These are phyloP conservation scores for Vimba vimba DNA, from an alignment of 2,113 vertebrate species.

Conservation along the genomic window DNA sequence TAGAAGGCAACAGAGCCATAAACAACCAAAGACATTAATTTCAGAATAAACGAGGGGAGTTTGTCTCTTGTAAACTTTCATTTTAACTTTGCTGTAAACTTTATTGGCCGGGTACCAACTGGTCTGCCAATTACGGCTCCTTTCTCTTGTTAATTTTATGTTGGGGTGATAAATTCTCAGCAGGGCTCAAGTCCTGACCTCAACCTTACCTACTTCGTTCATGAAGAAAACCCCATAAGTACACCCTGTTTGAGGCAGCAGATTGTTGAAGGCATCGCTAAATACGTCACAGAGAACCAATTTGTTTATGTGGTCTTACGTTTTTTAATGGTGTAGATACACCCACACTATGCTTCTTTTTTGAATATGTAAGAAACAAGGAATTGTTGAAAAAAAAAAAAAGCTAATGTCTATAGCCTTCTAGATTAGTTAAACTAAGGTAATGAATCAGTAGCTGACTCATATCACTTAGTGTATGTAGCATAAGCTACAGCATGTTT, in stretches of 20 bases:
- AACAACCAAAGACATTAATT: constrained; percentile 61
- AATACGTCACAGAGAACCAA: neutral
- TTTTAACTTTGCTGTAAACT: constrained; percentile 81
- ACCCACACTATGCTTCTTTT: neutral
- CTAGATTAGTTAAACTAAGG: neutral
- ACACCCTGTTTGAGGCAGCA: neutral
- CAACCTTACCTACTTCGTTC: constrained; percentile 47
- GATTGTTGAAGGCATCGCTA: neutral
- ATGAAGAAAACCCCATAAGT: neutral
- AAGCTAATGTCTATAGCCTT: neutral
- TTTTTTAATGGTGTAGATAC: neutral
- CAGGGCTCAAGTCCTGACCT: constrained; percentile 64
- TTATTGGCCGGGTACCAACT: constrained; percentile 83
- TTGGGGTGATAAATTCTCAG: constrained; percentile 85
- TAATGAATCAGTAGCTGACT: neutral
- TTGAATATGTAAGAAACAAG: too few relatives aligned
- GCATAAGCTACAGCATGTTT: neutral
- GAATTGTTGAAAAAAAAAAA: neutral
- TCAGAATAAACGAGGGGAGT: constrained; percentile 61
- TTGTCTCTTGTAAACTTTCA: constrained; percentile 64
- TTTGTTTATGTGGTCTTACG: neutral
- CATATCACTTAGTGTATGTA: neutral
- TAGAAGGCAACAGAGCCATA: constrained; percentile 46
- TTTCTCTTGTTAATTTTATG: constrained; percentile 88
- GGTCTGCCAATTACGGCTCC: constrained; percentile 75